These are phyloP conservation scores for Selenia dentaria DNA, from an alignment of 2,888 invertebrate genomes.

Conservation along the genomic window DNA sequence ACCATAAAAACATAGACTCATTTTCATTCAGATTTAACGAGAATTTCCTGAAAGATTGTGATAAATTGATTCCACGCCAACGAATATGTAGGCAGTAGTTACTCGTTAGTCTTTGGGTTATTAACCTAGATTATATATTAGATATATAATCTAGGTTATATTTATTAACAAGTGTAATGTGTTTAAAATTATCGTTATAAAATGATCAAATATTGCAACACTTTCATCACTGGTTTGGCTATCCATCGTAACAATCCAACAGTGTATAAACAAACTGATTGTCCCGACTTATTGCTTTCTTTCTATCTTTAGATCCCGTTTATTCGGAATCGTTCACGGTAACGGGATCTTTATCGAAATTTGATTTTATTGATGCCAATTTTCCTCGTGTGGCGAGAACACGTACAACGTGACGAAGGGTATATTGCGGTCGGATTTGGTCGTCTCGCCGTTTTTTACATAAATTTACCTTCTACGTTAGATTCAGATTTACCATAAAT, in stretches of 20 bases:
- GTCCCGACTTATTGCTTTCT: conserved; percentile 45
- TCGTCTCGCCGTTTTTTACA: conserved; percentile 4
- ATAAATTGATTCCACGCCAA: no score
- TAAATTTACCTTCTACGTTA: conserved; percentile 3
- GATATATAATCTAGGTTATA: no score
- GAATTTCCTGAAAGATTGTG: no score
- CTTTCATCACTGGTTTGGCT: conserved; percentile 3
- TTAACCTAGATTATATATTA: no score
- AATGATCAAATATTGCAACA: neutral
- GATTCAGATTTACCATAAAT: conserved; percentile 2
- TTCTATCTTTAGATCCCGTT: conserved; percentile 42
- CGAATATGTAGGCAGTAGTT: no score
- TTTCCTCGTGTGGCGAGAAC: conserved; percentile 14
- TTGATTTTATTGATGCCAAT: conserved; percentile 32
- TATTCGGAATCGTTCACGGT: conserved; percentile 45
- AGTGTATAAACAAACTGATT: conserved; percentile 75
- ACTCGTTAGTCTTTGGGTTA: no score
- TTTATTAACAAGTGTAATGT: no score
- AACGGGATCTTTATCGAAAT: conserved; percentile 36
- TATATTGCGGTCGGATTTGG: conserved; percentile 15
- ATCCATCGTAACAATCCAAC: conserved; percentile 43
- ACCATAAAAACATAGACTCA: no score
- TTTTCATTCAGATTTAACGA: no score
- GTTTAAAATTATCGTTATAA: no score
- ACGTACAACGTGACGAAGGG: conserved; percentile 2